Evolutionary conservation across 1,140 invertebrate species (phyloP), one percentile per base, ranked within the genome.

Genomic region (Aricia agestis): DNA sequence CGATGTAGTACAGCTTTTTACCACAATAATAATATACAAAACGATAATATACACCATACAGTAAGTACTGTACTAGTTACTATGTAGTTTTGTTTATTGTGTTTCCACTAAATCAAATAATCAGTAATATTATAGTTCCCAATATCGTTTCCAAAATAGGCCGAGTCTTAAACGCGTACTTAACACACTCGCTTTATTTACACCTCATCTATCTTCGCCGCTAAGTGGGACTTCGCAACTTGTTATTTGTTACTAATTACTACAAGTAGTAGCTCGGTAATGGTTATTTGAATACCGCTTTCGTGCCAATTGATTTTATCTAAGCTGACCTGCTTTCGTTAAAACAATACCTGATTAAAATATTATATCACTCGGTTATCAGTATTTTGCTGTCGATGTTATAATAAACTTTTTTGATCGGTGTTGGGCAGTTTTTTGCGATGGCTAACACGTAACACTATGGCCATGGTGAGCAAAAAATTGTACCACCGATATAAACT

Each of bases 281-380:
- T 19, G 17, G 25, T 63, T 18, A 31, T 63, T 31, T 19, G 25
- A 63, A 31, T 13, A 63, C 59, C 17, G 59, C 59, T 63, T 19
- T 19, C 59, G 59, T 63, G 59, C 59, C 59, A 63, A 18, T 63
- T 63, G 59, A 31, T 18, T 19, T 63, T 31, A 18, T 31, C 25
- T 63, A n/a, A 63, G 6, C 6, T 19, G 59, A 31, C 15, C n/a
- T n/a, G 10, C 17, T 10, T n/a, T 67, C n/a, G 2, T 67, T 36
- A 41, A 41, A 5, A 17, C 19, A 17, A 67, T 13, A 67, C 7
- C 32, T 36, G 31, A 67, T 17, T 36, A 52, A 52, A 52, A 52
- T 52, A 52, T 52, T 52, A 52, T 52, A 52, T 52, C 45, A 52
- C 9, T 52, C 45, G 13, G 45, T 52, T 13, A 15, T 15, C 45